Conservation (phyloP, 30 jellyfish, hydroid and myxozoan species). For the Pelagia noctiluca region DNA sequence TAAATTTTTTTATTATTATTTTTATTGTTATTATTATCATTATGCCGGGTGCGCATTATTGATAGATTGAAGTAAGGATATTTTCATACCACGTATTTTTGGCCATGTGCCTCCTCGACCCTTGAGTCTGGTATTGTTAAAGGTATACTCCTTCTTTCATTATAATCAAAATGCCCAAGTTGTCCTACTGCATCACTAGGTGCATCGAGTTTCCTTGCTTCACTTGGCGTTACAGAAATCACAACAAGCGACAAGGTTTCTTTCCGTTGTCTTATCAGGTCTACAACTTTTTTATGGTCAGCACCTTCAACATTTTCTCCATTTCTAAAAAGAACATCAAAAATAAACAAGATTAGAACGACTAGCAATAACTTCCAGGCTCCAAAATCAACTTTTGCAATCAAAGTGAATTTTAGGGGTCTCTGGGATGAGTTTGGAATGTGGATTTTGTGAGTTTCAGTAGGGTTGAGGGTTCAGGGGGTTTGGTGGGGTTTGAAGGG, state of each 20-base stretch:
- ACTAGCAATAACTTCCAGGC: no score
- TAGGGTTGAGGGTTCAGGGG: no score
- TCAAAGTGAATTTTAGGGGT: no score
- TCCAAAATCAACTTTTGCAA: no score
- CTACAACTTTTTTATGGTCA: slow-evolving; percentile 96
- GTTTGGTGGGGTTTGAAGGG: no score
- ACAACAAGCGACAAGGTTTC: slow-evolving; percentile 74
- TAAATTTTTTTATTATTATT: no score
- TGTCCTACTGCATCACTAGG: slow-evolving; percentile 81
- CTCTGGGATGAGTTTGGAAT: no score
- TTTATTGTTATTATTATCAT: no score
- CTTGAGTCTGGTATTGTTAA: slow-evolving; percentile 92
- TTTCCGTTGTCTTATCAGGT: slow-evolving; percentile 91
- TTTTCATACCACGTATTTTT: slow-evolving; percentile 89
- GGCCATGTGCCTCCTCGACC: slow-evolving; percentile 89
- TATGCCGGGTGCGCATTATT: no score
- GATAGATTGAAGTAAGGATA: background rate
- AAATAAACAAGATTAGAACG: no score
- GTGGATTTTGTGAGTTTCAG: no score
- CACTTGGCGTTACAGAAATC: slow-evolving; percentile 98
- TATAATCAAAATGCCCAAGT: slow-evolving; percentile 70
- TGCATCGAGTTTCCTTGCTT: slow-evolving; percentile 97
- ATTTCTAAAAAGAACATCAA: no score
- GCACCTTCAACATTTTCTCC: slow-evolving; percentile 93
- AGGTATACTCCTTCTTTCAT: slow-evolving; percentile 87